These are phyloP conservation scores for Enoplosus armatus DNA, from an alignment of 2,797 vertebrate species.

Conservation along the genomic window DNA sequence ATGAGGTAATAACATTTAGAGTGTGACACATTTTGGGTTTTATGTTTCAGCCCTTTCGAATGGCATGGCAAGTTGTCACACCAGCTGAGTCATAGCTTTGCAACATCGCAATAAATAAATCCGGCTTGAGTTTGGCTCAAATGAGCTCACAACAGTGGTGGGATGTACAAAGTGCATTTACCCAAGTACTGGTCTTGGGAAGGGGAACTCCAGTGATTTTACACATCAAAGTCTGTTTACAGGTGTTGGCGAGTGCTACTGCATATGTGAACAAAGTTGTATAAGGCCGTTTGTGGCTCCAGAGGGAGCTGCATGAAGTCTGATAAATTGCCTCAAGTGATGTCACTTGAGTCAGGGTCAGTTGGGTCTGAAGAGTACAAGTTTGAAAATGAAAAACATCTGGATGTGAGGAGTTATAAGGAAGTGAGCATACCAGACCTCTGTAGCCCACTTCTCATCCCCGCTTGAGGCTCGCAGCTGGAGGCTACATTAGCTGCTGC, in stretches of 20 bases:
- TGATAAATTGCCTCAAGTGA: neutral
- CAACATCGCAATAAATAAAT: conserved; percentile 2
- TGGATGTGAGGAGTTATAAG: too few species aligned
- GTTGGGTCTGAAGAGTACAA: neutral
- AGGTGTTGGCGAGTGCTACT: neutral
- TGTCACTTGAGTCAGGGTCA: neutral
- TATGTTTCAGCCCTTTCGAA: conserved; percentile 10
- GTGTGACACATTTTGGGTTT: conserved; percentile 39
- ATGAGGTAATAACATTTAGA: conserved; percentile 19
- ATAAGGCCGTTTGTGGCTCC: neutral
- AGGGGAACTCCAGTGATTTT: neutral
- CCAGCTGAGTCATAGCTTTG: conserved; percentile 31
- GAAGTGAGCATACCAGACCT: neutral
- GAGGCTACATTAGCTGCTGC: neutral
- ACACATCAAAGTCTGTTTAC: neutral
- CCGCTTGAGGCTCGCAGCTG: too few species aligned
- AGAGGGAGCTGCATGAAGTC: neutral
- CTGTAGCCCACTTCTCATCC: neutral
- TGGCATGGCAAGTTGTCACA: conserved; percentile 21
- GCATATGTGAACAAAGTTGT: neutral
- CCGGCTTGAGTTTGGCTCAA: neutral
- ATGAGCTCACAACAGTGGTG: neutral
- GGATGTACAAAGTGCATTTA: conserved; percentile 9
- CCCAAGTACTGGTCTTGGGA: neutral
- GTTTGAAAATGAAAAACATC: neutral